phyloP scores from a whole-genome alignment of 2,888 invertebrate species.

The Copidosoma aretas region DNA sequence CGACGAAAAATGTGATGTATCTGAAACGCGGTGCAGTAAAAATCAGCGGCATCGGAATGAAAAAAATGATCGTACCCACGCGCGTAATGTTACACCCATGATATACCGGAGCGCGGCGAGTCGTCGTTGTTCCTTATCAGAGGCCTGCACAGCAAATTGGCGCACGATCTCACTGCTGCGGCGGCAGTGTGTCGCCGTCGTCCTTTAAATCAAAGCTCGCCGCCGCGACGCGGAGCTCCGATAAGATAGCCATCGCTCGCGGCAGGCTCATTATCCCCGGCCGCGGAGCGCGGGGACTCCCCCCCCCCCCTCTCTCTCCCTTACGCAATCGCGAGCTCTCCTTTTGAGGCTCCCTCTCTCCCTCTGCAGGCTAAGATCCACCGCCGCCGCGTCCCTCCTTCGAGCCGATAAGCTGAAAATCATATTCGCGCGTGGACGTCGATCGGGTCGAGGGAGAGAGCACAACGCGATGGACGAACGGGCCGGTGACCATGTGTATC shows the following conservation, averaged over 20 bases:
- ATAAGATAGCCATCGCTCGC: constrained; percentile 35
- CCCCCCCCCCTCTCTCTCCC: constrained; percentile 10
- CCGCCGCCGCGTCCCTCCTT: no score
- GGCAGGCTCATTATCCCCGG: constrained; percentile 30
- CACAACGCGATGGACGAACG: no score
- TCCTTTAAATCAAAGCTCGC: constrained; percentile 30
- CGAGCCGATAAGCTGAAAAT: neutral
- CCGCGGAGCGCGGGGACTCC: constrained; percentile 18
- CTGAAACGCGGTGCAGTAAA: no score
- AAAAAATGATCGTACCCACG: no score
- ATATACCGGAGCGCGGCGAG: no score
- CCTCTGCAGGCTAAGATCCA: no score
- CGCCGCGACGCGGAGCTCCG: constrained; percentile 10
- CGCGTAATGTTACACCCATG: no score
- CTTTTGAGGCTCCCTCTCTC: neutral
- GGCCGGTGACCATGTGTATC: no score
- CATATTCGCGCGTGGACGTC: neutral
- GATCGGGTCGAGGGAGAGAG: no score
- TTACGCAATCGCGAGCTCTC: constrained; percentile 25
- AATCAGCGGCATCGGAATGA: no score
- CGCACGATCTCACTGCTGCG: constrained; percentile 21
- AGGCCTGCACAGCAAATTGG: constrained; percentile 21
- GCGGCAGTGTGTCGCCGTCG: neutral
- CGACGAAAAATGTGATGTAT: no score
- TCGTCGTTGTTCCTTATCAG: no score